These are phyloP conservation scores for Microcebus lehilahytsara DNA, from an alignment of 2,113 vertebrate genomes.

Conservation along the genomic window DNA sequence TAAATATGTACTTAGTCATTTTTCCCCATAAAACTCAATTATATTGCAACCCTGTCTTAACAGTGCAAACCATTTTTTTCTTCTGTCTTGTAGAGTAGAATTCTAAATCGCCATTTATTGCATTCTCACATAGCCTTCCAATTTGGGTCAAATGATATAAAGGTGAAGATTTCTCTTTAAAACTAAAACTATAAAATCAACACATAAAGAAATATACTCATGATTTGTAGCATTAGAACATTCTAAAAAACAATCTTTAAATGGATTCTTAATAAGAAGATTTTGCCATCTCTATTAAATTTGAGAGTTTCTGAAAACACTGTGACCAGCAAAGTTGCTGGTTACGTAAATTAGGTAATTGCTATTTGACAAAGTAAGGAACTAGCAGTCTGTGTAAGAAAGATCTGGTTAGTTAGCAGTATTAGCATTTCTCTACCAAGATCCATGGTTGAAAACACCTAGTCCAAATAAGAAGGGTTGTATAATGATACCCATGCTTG, in stretches of 20 bases:
- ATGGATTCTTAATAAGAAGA: background rate
- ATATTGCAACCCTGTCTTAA: background rate
- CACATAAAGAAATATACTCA: background rate
- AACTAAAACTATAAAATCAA: background rate
- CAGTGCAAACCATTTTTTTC: background rate
- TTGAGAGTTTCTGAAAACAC: background rate
- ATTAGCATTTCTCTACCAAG: background rate
- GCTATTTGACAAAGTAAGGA: background rate
- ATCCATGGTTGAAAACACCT: background rate
- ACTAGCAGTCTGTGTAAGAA: background rate
- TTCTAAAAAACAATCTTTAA: background rate
- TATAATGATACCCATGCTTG: background rate
- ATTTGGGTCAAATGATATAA: background rate
- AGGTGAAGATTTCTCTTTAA: background rate
- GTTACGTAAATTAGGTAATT: background rate
- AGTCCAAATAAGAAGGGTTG: background rate
- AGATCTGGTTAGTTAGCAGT: background rate
- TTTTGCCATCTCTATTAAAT: background rate
- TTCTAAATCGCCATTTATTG: background rate
- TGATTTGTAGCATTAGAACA: background rate
- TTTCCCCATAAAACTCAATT: constrained; percentile 30
- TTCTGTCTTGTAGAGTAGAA: background rate
- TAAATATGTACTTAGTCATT: constrained; percentile 41
- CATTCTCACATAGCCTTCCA: background rate
- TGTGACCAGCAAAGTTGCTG: background rate